Conservation (phyloP, 2,888 invertebrate species). For the Adelognathus sp. region DNA sequence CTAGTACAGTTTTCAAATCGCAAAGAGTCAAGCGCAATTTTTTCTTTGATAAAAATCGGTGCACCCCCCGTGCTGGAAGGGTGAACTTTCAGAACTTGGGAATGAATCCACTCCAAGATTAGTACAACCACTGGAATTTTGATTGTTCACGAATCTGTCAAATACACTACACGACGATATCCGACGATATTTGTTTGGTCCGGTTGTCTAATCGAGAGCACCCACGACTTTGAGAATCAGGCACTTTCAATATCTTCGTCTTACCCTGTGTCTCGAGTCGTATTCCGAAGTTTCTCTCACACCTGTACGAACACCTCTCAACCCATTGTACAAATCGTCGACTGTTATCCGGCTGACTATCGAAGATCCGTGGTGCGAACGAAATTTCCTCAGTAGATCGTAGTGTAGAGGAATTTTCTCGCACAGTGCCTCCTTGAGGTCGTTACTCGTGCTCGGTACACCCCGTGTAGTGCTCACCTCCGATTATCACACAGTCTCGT, state of each 20-base stretch:
- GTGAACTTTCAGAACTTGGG: too few species aligned
- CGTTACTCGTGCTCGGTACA: conserved; percentile 69
- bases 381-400: conserved; percentile 72
- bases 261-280: conserved; percentile 70
- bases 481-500: not conserved
- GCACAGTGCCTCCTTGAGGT: conserved; percentile 74
- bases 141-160: too few species aligned
- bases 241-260: not conserved
- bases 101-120: too few species aligned
- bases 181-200: too few species aligned
- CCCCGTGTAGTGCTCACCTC: conserved; percentile 70
- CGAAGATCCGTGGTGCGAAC: conserved; percentile 66
- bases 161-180: too few species aligned
- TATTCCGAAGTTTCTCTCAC: conserved; percentile 72
- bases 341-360: conserved; percentile 72
- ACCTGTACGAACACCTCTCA: conserved; percentile 68
- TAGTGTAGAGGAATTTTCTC: conserved; percentile 76
- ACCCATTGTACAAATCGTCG: conserved; percentile 72
- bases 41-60: too few species aligned
- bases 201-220: too few species aligned
- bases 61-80: too few species aligned
- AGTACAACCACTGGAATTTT: too few species aligned
- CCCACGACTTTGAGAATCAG: too few species aligned
- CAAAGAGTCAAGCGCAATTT: too few species aligned
- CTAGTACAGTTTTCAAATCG: too few species aligned